Percentiles rank a stretch among this genome's conserved stretches.
phyloP scores from a whole-genome alignment of 2,797 vertebrate genomes.

The Neosilurus hyrtlii region DNA sequence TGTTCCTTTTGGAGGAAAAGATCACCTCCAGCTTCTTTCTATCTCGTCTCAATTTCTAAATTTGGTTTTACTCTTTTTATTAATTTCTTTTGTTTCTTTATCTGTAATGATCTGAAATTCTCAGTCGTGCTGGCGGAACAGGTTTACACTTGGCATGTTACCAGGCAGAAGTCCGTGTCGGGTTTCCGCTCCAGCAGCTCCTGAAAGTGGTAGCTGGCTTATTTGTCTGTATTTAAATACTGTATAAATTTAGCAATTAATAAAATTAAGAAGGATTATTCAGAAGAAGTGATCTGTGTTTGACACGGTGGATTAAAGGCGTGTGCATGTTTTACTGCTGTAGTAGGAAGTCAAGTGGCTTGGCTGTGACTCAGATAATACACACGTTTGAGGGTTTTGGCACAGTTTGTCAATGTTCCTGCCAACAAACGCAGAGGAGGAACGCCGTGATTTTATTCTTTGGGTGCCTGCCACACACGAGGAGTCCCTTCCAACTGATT shows the following conservation, averaged over 20 bases:
- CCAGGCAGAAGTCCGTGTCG: conserved; percentile 38
- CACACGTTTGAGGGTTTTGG: conserved; percentile 59
- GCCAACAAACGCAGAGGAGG: conserved; percentile 63
- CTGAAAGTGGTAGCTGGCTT: not conserved
- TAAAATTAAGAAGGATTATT: no score
- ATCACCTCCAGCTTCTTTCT: conserved; percentile 13
- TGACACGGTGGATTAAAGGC: not conserved
- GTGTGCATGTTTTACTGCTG: conserved; percentile 22
- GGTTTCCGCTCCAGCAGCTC: conserved; percentile 30
- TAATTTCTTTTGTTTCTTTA: not conserved
- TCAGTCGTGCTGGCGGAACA: conserved; percentile 44
- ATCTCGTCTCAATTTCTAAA: not conserved
- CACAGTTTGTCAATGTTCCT: conserved; percentile 60
- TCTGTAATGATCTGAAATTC: conserved; percentile 31
- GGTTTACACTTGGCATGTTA: conserved; percentile 44
- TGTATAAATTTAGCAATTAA: not conserved
- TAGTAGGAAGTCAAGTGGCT: conserved; percentile 58
- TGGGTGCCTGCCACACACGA: conserved; percentile 66
- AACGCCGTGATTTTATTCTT: conserved; percentile 64
- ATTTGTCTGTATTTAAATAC: no score
- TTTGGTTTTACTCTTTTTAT: not conserved
- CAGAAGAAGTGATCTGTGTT: no score
- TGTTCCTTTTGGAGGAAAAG: conserved; percentile 18
- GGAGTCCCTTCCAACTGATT: conserved; percentile 60
- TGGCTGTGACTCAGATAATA: conserved; percentile 71